Evolutionary conservation across 2,888 invertebrate species (phyloP), one percentile per base, ranked within the genome.

Genomic region (Ptychoptera contaminata): DNA sequence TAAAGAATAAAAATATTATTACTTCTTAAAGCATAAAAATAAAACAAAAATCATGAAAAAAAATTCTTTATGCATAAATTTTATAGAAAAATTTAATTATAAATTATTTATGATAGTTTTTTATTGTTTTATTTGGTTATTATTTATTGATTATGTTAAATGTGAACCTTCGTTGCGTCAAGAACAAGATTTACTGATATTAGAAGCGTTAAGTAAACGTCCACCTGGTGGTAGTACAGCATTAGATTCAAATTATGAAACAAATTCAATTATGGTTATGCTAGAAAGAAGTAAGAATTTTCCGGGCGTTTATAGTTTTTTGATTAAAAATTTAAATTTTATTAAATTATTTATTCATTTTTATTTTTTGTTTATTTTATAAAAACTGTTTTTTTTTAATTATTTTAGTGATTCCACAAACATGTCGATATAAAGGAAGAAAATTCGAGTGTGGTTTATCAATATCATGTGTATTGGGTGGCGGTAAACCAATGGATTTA

Each of bases 381-480:
- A n/a, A n/a, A n/a, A n/a, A n/a, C n/a, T n/a, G n/a, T 46, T 37
- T 15, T 37, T 43, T 42, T 35, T 38, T 41, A 50, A 50, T 52
- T 51, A 47, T 79, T 77, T 14, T 76, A 86, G 87, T 87, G 85
- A 86, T 87, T 51, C 87, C 86, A 0, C 85, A 86, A 59, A 81
- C 82, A 5, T 86, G 87, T 60, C 82, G 86, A 53, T 88, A 81
- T 71, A 79, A 84, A 49, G 90, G 90, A 5, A 76, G 82, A 15
- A 79, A 85, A 56, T 91, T 83, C 69, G 82, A 87, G 51, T 92
- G 92, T 58, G 88, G 90, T 0, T 72, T 92, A 49, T 88, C 88
- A 62, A 85, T 92, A 55, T 85, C 88, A 48, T 92, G 92, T 62
- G 87, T 91, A 10, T 69, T 92, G 46, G 81, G 84, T 6, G 91